Evolutionary conservation across 2,797 vertebrate genomes (phyloP).

Genomic region (Chiroxiphia lanceolata): DNA sequence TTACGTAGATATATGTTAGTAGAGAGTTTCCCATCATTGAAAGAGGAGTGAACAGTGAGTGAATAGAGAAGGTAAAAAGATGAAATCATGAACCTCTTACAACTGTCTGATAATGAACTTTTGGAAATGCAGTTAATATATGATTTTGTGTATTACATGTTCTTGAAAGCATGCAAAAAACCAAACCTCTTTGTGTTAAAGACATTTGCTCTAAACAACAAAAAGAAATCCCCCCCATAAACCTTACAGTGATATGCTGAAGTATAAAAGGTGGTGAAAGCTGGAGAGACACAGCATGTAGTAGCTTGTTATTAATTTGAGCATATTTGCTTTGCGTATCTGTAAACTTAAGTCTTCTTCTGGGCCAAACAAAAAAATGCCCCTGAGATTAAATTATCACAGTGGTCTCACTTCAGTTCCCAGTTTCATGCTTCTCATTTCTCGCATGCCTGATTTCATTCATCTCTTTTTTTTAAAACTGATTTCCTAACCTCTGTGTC

Average conservation of each 20-base stretch:
- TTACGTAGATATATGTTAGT: background rate
- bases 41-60: background rate
- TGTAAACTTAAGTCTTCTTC: background rate
- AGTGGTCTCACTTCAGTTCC: background rate
- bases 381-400: background rate
- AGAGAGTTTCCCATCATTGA: background rate
- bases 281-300: background rate
- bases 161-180: background rate
- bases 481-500: background rate
- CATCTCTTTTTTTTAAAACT: background rate
- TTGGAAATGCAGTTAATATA: background rate
- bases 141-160: background rate
- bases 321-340: background rate
- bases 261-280: background rate
- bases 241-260: background rate
- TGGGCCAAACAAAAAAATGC: background rate
- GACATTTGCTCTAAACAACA: background rate
- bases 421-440: slow-evolving; percentile 5
- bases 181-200: background rate
- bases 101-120: background rate
- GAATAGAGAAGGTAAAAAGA: background rate
- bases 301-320: background rate
- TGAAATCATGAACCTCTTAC: background rate
- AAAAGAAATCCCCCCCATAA: background rate
- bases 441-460: slow-evolving; percentile 7